Evolutionary conservation across 2,113 vertebrate genomes (phyloP).

Genomic region (Leiothrix lutea): DNA sequence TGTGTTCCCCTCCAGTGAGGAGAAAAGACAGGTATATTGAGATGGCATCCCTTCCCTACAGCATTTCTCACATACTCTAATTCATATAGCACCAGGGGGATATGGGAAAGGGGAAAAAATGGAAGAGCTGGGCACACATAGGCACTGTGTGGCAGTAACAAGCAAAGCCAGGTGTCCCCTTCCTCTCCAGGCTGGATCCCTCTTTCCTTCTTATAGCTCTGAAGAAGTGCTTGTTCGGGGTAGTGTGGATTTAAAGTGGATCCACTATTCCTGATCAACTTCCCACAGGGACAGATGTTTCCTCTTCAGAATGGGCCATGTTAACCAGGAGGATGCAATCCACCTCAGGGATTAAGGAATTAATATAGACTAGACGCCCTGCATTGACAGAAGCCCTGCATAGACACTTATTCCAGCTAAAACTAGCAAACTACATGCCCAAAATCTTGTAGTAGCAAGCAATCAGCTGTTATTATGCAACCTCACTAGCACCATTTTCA

Average conservation of each 20-base stretch:
- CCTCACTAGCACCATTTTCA: neutral
- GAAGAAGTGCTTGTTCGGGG: neutral
- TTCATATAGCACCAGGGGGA: neutral
- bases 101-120: neutral
- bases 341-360: neutral
- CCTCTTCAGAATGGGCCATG: neutral
- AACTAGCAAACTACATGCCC: neutral
- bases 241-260: neutral
- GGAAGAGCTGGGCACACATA: neutral
- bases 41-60: neutral
- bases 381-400: neutral
- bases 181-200: neutral
- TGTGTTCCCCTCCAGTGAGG: neutral
- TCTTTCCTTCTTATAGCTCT: neutral
- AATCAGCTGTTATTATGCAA: neutral
- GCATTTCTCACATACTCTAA: neutral
- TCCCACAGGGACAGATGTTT: neutral
- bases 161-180: rapidly evolving
- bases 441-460: neutral
- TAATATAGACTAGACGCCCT: neutral
- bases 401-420: neutral
- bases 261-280: neutral
- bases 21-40: neutral
- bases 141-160: neutral
- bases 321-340: neutral